Conservation (phyloP, 2,797 vertebrate genomes). For the Dermochelys coriacea region DNA sequence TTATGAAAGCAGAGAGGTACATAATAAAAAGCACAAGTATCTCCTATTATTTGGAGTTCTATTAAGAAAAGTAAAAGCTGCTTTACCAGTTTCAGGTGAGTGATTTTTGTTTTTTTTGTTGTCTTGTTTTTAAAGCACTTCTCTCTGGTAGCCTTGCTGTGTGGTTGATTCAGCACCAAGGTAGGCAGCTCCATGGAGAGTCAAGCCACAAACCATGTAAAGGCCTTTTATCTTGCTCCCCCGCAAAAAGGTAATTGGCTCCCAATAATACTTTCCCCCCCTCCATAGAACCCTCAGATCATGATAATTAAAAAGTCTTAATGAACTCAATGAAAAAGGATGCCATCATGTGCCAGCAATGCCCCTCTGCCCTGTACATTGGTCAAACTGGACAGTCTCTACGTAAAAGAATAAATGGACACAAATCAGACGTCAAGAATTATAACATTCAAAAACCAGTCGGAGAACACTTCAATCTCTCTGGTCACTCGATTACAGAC, state of each 20-base stretch:
- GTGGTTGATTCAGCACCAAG: background rate
- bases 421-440: no score
- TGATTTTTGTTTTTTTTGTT: background rate
- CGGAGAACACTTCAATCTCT: no score
- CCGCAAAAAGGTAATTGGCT: conserved; percentile 13
- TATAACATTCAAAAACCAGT: no score
- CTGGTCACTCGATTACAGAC: no score
- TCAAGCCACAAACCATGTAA: background rate
- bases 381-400: no score
- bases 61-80: conserved; percentile 24
- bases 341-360: no score
- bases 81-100: conserved; percentile 46
- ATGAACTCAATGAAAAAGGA: background rate
- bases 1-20: conserved; percentile 15
- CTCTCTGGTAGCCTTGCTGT: conserved; percentile 19
- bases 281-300: conserved; percentile 8
- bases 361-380: no score
- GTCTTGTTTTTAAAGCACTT: background rate
- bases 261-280: background rate
- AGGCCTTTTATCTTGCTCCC: background rate
- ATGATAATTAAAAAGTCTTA: background rate
- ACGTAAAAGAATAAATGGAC: no score
- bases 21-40: conserved; percentile 25
- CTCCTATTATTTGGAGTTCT: conserved; percentile 44
- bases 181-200: background rate